Evolutionary conservation across 2,888 invertebrate genomes (phyloP).

Genomic region (Punctoribates punctum): DNA sequence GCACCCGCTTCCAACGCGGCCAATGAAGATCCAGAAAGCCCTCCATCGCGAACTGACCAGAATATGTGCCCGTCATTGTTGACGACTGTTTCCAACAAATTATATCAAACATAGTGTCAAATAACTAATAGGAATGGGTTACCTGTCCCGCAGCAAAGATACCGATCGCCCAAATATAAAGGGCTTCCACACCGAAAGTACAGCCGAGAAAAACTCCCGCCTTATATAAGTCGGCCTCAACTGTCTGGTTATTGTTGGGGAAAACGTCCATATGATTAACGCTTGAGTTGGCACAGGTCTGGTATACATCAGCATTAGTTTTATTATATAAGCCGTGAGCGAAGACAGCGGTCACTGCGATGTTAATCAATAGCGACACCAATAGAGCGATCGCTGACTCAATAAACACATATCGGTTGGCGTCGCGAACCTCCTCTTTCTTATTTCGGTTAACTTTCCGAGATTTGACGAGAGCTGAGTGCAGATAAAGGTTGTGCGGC

Average conservation of each 20-base stretch:
- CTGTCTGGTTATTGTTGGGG: constrained; percentile 57
- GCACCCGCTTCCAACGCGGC: constrained; percentile 79
- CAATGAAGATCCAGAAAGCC: constrained; percentile 79
- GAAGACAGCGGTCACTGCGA: constrained; percentile 83
- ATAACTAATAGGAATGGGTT: no score
- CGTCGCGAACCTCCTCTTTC: constrained; percentile 68
- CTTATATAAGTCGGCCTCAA: constrained; percentile 67
- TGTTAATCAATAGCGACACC: constrained; percentile 78
- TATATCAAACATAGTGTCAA: no score
- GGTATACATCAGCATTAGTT: constrained; percentile 65
- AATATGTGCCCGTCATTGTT: constrained; percentile 60
- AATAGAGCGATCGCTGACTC: constrained; percentile 74
- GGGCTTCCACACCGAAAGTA: constrained; percentile 56
- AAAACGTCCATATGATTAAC: constrained; percentile 54
- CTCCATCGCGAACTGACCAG: constrained; percentile 61
- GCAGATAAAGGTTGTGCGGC: constrained; percentile 89
- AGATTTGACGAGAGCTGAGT: constrained; percentile 72
- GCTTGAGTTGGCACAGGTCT: constrained; percentile 47
- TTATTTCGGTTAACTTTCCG: constrained; percentile 71
- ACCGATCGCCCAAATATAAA: constrained; percentile 60
- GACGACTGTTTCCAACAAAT: constrained; percentile 52
- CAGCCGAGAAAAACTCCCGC: constrained; percentile 59
- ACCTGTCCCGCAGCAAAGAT: constrained; percentile 58
- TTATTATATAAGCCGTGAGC: constrained; percentile 73
- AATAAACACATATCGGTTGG: constrained; percentile 77